These are phyloP conservation scores for Heliconius cydno DNA, from an alignment of 2,888 invertebrate species.

Conservation along the genomic window DNA sequence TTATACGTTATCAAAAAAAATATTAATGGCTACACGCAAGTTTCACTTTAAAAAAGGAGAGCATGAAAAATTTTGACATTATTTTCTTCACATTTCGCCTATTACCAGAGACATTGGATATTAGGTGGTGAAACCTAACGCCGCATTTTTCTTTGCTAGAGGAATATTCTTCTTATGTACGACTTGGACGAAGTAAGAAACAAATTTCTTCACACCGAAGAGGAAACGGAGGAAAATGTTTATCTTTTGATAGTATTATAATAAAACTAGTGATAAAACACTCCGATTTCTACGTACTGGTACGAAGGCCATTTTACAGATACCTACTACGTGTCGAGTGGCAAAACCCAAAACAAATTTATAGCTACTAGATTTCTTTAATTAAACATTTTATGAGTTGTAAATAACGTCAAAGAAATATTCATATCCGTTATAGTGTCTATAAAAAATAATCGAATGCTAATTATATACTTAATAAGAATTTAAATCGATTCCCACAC, in stretches of 20 bases:
- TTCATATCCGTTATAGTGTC: not conserved
- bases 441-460: not conserved
- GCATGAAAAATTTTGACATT: too few species aligned
- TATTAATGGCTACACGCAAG: too few species aligned
- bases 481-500: slow-evolving; percentile 2
- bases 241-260: not conserved
- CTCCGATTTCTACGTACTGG: not conserved
- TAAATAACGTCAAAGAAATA: not conserved
- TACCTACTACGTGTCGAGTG: not conserved
- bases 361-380: not conserved
- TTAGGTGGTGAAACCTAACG: not conserved
- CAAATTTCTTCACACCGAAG: too few species aligned
- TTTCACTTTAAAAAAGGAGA: too few species aligned
- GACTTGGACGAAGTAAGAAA: too few species aligned
- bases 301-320: not conserved
- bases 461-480: not conserved
- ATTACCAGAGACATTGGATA: not conserved
- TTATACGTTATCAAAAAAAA: too few species aligned
- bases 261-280: not conserved
- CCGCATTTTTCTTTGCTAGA: not conserved
- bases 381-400: not conserved
- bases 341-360: not conserved
- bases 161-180: too few species aligned
- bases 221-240: too few species aligned
- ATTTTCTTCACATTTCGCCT: too few species aligned